Evolutionary conservation across 2,797 vertebrate genomes (phyloP).

Genomic region (Sebastes reedi): DNA sequence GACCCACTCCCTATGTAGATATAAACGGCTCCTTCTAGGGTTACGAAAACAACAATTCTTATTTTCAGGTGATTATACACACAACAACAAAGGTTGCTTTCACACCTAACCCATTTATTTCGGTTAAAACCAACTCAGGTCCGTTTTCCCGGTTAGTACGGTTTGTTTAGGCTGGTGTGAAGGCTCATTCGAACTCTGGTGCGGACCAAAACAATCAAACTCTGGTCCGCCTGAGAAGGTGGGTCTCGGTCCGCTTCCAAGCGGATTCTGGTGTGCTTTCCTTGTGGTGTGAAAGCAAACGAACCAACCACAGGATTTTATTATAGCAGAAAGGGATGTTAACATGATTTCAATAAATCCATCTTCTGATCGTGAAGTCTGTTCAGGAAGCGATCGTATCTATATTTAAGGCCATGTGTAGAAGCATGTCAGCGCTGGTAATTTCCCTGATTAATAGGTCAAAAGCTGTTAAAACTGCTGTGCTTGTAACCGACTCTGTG

Average conservation of each 20-base stretch:
- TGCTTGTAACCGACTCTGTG: too few species aligned
- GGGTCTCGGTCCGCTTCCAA: too few species aligned
- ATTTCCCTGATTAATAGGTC: neutral
- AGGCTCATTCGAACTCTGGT: neutral
- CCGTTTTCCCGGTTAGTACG: neutral
- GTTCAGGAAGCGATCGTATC: neutral
- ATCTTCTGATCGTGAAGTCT: neutral
- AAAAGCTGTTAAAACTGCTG: neutral
- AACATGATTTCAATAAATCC: neutral
- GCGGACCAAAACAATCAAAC: neutral
- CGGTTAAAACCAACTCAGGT: neutral
- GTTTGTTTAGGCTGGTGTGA: neutral
- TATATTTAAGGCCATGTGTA: neutral
- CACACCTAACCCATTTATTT: neutral
- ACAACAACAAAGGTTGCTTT: neutral
- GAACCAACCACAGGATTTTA: neutral
- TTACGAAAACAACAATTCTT: too few species aligned
- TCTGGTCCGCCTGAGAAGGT: neutral
- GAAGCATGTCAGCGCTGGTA: too few species aligned
- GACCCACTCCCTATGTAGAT: too few species aligned
- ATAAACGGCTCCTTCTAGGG: too few species aligned
- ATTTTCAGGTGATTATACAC: too few species aligned
- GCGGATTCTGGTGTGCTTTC: neutral
- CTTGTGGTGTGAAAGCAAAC: neutral
- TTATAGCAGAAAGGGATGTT: neutral